These are phyloP conservation scores for Psophia crepitans DNA, from an alignment of 2,113 vertebrate genomes.

Conservation along the genomic window DNA sequence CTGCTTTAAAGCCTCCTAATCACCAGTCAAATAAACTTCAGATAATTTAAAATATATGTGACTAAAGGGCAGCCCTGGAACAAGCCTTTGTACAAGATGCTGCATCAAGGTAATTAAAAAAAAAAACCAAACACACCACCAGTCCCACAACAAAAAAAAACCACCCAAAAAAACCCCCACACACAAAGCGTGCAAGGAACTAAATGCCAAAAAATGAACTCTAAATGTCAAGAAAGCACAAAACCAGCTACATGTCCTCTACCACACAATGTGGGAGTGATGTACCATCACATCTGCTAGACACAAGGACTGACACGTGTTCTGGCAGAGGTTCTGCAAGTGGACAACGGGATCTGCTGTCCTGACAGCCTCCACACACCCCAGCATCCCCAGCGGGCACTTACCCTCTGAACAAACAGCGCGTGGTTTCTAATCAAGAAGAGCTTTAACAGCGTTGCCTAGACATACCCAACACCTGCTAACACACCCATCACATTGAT, in stretches of 20 bases:
- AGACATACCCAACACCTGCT: fast-evolving
- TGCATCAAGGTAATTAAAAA: background rate
- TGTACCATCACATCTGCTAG: fast-evolving
- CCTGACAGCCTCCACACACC: background rate
- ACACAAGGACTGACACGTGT: fast-evolving
- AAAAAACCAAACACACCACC: background rate
- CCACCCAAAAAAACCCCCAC: no score
- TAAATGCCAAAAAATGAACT: background rate
- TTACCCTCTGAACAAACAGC: fast-evolving
- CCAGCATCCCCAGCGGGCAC: background rate
- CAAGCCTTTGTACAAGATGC: background rate
- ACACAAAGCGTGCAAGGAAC: background rate
- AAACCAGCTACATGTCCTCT: background rate
- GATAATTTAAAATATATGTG: background rate
- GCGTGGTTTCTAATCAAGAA: fast-evolving
- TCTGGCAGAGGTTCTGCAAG: background rate
- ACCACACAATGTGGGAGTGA: background rate
- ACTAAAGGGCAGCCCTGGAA: background rate
- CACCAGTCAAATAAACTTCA: background rate
- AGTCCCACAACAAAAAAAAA: no score
- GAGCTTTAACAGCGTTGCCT: fast-evolving
- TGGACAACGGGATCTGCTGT: fast-evolving
- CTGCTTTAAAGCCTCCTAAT: background rate
- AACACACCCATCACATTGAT: fast-evolving
- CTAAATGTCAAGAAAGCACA: background rate